Conservation (phyloP, 1,140 invertebrate species). For the Drosophila arizonae region DNA sequence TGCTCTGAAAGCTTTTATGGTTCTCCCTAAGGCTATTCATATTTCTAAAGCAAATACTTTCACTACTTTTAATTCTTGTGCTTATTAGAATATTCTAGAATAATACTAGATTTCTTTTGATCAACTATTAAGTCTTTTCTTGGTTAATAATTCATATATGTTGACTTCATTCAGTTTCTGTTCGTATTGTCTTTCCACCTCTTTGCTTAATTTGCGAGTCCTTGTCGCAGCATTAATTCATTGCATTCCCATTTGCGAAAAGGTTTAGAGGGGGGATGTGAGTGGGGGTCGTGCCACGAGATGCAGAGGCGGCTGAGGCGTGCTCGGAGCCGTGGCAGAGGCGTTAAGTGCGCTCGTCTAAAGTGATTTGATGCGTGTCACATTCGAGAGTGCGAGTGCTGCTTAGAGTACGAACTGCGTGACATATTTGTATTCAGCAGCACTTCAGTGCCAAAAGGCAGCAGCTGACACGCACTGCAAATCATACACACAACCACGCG, state of each 20-base stretch:
- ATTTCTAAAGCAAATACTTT: too few species aligned
- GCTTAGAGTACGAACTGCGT: slow-evolving; percentile 34
- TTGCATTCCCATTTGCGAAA: slow-evolving; percentile 27
- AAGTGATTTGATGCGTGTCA: slow-evolving; percentile 68
- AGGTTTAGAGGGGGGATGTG: neutral
- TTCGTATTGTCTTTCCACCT: neutral
- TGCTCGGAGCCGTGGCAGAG: too few species aligned
- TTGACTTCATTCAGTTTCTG: neutral
- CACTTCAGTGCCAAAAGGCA: slow-evolving; percentile 22
- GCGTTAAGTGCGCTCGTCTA: slow-evolving; percentile 65
- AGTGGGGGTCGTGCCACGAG: slow-evolving; percentile 4
- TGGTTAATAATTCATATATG: neutral
- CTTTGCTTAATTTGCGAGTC: too few species aligned
- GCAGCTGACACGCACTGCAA: slow-evolving; percentile 23
- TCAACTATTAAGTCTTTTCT: neutral
- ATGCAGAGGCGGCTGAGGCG: slow-evolving; percentile 2
- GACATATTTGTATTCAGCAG: slow-evolving; percentile 24
- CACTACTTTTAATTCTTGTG: too few species aligned
- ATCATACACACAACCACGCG: slow-evolving; percentile 5
- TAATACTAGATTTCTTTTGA: too few species aligned
- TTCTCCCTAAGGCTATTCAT: too few species aligned
- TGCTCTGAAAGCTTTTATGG: neutral
- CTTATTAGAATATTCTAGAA: too few species aligned
- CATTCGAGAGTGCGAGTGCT: slow-evolving; percentile 54
- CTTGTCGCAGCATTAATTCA: slow-evolving; percentile 28